phyloP scores from a whole-genome alignment of 2,888 invertebrate species.

The Serripes groenlandicus region DNA sequence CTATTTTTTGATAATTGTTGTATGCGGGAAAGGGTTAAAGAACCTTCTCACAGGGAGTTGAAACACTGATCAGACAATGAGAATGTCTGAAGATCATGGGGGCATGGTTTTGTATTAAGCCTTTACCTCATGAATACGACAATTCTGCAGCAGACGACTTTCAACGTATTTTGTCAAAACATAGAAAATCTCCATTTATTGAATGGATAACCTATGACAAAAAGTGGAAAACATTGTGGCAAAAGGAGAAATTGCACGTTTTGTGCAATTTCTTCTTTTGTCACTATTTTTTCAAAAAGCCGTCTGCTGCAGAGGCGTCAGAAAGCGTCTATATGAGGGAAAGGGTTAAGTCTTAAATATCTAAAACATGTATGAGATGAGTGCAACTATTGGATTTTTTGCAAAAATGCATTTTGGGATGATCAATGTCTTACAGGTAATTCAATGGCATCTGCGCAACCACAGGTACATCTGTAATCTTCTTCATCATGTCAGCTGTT shows the following conservation, averaged over 20 bases:
- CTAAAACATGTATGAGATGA: too few species aligned
- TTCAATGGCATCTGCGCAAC: conserved; percentile 91
- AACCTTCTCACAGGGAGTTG: too few species aligned
- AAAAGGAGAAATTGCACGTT: not conserved
- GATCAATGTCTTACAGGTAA: conserved; percentile 80
- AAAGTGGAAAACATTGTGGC: not conserved
- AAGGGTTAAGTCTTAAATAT: too few species aligned
- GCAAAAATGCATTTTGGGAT: too few species aligned
- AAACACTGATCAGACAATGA: not conserved
- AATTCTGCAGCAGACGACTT: not conserved
- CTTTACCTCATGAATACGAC: not conserved
- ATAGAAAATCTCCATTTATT: too few species aligned
- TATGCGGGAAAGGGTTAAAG: too few species aligned
- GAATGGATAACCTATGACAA: too few species aligned
- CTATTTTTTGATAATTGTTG: too few species aligned
- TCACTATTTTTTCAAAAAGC: not conserved
- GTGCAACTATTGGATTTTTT: too few species aligned
- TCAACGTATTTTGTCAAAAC: too few species aligned
- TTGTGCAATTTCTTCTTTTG: not conserved
- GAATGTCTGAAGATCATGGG: not conserved
- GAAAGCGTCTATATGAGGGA: too few species aligned
- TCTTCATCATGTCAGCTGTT: conserved; percentile 86
- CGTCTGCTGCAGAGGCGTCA: too few species aligned
- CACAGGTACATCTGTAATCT: conserved; percentile 87
- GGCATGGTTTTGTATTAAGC: not conserved